Conservation (phyloP, 2,888 invertebrate genomes). For the Gasteruption jaculator region DNA sequence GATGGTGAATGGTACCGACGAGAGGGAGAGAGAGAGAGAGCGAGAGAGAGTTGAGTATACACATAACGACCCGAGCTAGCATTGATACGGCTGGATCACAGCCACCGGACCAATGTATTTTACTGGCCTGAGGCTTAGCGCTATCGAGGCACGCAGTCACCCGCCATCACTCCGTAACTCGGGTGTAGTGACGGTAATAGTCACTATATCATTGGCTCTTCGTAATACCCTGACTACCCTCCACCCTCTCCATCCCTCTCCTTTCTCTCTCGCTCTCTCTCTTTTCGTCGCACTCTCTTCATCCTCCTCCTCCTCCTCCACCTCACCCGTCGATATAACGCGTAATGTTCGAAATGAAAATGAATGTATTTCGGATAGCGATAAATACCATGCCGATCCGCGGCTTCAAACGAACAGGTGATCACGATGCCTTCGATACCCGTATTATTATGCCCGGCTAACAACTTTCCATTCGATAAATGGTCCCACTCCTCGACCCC, state of each 20-base stretch:
- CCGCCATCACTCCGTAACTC: conserved; percentile 50
- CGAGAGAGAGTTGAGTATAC: conserved; percentile 31
- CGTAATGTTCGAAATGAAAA: conserved; percentile 51
- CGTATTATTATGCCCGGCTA: conserved; percentile 38
- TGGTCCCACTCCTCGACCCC: too few relatives aligned
- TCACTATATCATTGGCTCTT: conserved; percentile 53
- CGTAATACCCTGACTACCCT: conserved; percentile 46
- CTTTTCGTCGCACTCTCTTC: conserved; percentile 17
- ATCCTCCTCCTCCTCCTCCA: conserved; percentile 18
- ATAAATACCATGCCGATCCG: conserved; percentile 48
- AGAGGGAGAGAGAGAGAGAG: conserved; percentile 5
- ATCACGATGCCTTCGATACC: conserved; percentile 36
- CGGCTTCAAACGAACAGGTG: conserved; percentile 40
- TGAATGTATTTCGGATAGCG: conserved; percentile 52
- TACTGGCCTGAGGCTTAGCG: conserved; percentile 50
- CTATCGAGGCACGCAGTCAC: conserved; percentile 52
- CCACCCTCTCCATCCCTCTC: conserved; percentile 24
- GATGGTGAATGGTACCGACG: not conserved
- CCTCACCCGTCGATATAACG: conserved; percentile 25
- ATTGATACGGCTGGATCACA: conserved; percentile 52
- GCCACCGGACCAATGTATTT: conserved; percentile 50
- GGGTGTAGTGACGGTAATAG: conserved; percentile 52
- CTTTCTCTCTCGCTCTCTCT: conserved; percentile 16
- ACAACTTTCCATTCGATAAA: too few relatives aligned
- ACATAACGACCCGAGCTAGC: conserved; percentile 46